Evolutionary conservation across 2,888 invertebrate genomes (phyloP), one percentile per base, ranked within the genome.

Genomic region (Ophion obscuratus): DNA sequence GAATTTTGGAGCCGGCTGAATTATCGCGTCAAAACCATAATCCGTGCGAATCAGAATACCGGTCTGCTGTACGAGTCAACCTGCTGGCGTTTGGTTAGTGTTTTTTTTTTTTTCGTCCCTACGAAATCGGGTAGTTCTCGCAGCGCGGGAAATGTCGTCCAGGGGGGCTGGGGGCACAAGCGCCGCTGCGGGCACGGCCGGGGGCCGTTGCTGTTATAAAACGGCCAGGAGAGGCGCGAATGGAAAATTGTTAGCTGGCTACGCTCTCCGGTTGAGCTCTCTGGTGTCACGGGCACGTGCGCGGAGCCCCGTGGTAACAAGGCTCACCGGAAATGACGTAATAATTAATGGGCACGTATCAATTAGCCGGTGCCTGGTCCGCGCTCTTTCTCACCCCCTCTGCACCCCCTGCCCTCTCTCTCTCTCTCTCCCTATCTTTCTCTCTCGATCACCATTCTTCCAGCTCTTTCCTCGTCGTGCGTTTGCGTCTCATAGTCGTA

Each of bases 271-370:
- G n/a, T 40, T 40, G 71, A 67, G 81, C 74, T 68, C 81, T 81
- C 84, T 85, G 86, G 88, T 93, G 93, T 93, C 93, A 93, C 88
- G 87, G 91, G 89, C 93, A 93, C 92, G 92, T 93, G 92, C 88
- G 92, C 88, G 92, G 78, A 61, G 89, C 84, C 89, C 92, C 91
- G 87, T 91, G 91, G 88, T 91, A 91, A 92, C 91, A 91, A 89
- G 88, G 89, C 89, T 91, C 92, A 89, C 89, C 91, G 92, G 90
- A 92, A 93, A 93, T 93, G 93, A 93, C 93, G 92, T 92, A 91
- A 93, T 94, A 94, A 94, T 93, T 93, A 93, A 93, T 93, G 92
- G 93, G 90, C 90, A 91, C 91, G 92, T 93, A 93, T 93, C 93
- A 93, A 93, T 93, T 93, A 81, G 73, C 71, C 47, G 31, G 79